Percentiles rank a stretch among this genome's conserved stretches.
phyloP scores from a whole-genome alignment of 2,888 invertebrate genomes.

The Oxystoma pomonae region DNA sequence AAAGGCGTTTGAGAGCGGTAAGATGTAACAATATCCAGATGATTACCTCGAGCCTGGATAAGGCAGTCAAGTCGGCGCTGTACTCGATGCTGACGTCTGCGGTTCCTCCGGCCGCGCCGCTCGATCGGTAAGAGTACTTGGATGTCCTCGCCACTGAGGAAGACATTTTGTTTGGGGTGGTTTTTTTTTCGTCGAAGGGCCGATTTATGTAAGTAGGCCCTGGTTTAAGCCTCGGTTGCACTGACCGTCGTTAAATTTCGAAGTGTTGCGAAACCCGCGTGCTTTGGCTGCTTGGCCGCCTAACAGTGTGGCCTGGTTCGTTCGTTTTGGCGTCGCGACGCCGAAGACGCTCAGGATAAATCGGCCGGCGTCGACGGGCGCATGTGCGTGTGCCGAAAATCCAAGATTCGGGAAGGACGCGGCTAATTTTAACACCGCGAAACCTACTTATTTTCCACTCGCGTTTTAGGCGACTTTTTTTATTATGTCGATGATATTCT shows the following conservation, averaged over 20 bases:
- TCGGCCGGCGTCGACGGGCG: conserved; percentile 31
- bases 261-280: conserved; percentile 43
- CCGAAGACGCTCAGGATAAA: conserved; percentile 39
- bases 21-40: neutral
- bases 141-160: conserved; percentile 64
- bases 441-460: neutral
- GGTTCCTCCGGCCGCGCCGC: conserved; percentile 67
- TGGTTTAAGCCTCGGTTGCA: conserved; percentile 29
- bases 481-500: too few relatives aligned
- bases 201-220: too few relatives aligned
- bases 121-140: conserved; percentile 89
- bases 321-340: conserved; percentile 56
- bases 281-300: conserved; percentile 45
- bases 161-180: conserved; percentile 33
- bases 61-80: conserved; percentile 88
- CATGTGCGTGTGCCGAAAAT: conserved; percentile 31
- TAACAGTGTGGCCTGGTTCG: conserved; percentile 57
- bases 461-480: too few relatives aligned
- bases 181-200: too few relatives aligned
- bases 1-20: neutral
- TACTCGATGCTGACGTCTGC: conserved; percentile 95
- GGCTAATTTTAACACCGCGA: neutral
- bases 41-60: conserved; percentile 91
- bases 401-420: conserved; percentile 1
- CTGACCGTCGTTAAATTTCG: conserved; percentile 45